A percentile compares a stretch with the other conserved stretches of the same genome.
phyloP scores from a whole-genome alignment of 1,140 invertebrate species.

The Zaprionus davidi region DNA sequence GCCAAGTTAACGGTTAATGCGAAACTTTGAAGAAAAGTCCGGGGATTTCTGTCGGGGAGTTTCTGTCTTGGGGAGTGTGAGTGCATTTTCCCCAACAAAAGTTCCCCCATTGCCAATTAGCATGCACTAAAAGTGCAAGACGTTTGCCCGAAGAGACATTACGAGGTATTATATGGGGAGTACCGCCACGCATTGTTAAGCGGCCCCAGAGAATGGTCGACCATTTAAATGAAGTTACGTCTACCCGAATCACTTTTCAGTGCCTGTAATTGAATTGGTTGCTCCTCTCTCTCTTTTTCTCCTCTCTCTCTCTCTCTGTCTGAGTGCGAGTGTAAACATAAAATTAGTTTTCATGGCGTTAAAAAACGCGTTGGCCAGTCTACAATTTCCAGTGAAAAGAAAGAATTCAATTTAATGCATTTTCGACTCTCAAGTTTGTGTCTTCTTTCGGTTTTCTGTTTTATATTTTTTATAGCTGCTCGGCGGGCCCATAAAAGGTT shows the following conservation, averaged over 20 bases:
- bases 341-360: slow-evolving; percentile 83
- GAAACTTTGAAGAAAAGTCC: slow-evolving; percentile 39
- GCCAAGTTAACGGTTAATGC: slow-evolving; percentile 66
- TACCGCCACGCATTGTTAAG: slow-evolving; percentile 74
- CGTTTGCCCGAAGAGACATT: slow-evolving; percentile 62
- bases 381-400: slow-evolving; percentile 53
- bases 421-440: slow-evolving; percentile 49
- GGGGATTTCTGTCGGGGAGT: not conserved
- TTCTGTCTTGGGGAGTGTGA: not conserved
- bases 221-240: slow-evolving; percentile 73
- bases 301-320: slow-evolving; percentile 3
- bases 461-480: slow-evolving; percentile 67
- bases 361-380: slow-evolving; percentile 67
- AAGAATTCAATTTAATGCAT: slow-evolving; percentile 79
- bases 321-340: slow-evolving; percentile 65
- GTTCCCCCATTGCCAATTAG: slow-evolving; percentile 65
- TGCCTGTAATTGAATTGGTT: slow-evolving; percentile 73
- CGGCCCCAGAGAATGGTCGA: slow-evolving; percentile 33
- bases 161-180: slow-evolving; percentile 50
- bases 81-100: not conserved
- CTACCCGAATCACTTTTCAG: slow-evolving; percentile 53
- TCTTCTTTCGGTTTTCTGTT: slow-evolving; percentile 39
- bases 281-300: not conserved
- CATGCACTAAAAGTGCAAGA: slow-evolving; percentile 76
- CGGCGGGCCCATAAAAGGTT: slow-evolving; percentile 74